Evolutionary conservation across 53 echinoderm and acorn worm species (phyloP), one percentile per base, ranked within the genome.

Genomic region (Apostichopus leukothele): DNA sequence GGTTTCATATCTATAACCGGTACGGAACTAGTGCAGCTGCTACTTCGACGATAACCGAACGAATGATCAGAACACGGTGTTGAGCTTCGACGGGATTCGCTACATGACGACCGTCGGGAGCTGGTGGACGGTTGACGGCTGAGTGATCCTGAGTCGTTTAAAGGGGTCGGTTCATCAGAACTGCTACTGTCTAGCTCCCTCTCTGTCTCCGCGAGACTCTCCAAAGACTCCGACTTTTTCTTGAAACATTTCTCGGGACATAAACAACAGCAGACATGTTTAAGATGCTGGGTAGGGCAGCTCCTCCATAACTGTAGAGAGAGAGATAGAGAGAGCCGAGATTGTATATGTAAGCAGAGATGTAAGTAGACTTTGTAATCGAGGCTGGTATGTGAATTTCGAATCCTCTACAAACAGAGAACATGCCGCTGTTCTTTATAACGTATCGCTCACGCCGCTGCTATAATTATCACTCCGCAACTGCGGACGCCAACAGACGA

Each of bases 1-100:
- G 99, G 99, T 86, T 98, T 98, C 99, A 98, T 98, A 88, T 98
- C 99, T n/a, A 96, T 96, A 18, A 98, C 92, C 22, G 99, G 99
- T 4, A 92, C 94, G 9, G 99, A 94, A 18, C 93, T 98, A 5
- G 99, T 94, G n/a, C 93, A 96, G 84, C 95, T 93, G 86, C 94
- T 91, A 12, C 99, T 92, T 50, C 99, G 93, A 0, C 91, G 89
- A 67, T 94, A 96, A 25, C 92, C 90, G 86, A 53, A 57, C 1
- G 93, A 93, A 55, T 91, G 85, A 76, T 95, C 94, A 53, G 94
- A 93, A 19, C 92, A 92, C 0, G 95, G 94, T 27, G 96, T 93
- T 52, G 99, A 98, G 59, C 96, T 92, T 8, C 99, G 91, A 8
- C 99, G 87, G 51, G 96, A 96, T 60, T 96, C 96, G 53, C 92